Evolutionary conservation across 2,113 vertebrate genomes (phyloP), one percentile per base, ranked within the genome.

Genomic region (Heterocephalus glaber): DNA sequence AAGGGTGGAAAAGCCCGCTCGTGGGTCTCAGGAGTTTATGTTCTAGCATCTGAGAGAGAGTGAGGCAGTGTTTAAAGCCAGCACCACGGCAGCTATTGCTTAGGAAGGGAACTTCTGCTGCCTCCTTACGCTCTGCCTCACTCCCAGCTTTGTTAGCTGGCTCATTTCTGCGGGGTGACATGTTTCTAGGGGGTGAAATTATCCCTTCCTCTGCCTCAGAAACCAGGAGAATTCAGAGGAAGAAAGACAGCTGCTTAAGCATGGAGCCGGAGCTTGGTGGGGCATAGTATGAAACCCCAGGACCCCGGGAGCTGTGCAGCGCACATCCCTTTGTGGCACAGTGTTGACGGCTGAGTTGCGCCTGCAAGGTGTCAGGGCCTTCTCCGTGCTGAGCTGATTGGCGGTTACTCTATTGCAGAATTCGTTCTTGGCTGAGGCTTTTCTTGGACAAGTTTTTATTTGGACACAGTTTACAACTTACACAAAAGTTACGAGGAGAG

Each of bases 401-500:
- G 17, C 56, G 5, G 56, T 58, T 60, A 56, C 54, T 94, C 61
- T 72, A 7, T 17, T 54, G 41, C 44, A 93, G 90, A 95, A 72
- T 63, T 74, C 33, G 47, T 76, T 70, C 6, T 76, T 54, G 44
- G 26, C n/a, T 74, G 47, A 68, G 24, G 11, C 5, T 96, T 86
- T 94, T 86, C 52, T 81, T 81, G 13, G n/a, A 9, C 63, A 66
- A 86, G 17, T 72, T 89, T 92, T 92, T n/a, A 58, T 80, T 92
- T 56, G n/a, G 17, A 87, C 61, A 44, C 44, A 58, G 90, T 77
- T 95, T 76, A 61, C 92, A 81, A 85, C 26, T 80, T 63, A 70
- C 1, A 87, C 56, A 70, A 90, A 77, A 49, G 19, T 92, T 90
- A 60, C 33, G 82, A 61, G 54, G 41, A 70, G 63, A 38, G 22